Evolutionary conservation across 2,113 vertebrate species (phyloP).

Genomic region (Leptosomus discolor): DNA sequence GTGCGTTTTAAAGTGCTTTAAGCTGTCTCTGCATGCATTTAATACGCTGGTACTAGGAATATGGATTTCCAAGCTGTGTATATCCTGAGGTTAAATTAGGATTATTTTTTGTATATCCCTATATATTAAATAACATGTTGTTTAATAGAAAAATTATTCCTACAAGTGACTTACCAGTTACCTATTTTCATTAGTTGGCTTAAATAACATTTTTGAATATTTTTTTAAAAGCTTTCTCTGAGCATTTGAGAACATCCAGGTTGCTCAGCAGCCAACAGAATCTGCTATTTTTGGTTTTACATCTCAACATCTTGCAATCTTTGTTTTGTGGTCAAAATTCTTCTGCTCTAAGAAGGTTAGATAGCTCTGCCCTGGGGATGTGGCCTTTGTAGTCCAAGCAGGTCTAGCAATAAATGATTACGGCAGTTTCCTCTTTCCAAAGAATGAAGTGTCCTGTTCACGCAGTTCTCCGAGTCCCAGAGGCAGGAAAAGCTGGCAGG

Average conservation of each 20-base stretch:
- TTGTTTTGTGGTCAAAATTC: neutral
- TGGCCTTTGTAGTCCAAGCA: neutral
- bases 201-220: neutral
- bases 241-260: neutral
- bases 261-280: neutral
- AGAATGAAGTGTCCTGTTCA: neutral
- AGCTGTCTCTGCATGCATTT: conserved; percentile 1
- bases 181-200: neutral
- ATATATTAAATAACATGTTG: neutral
- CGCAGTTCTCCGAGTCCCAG: neutral
- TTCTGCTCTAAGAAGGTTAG: neutral
- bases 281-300: neutral
- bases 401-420: neutral
- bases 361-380: neutral
- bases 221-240: neutral
- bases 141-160: neutral
- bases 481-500: neutral
- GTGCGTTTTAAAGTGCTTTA: conserved; percentile 3
- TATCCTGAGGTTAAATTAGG: neutral
- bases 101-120: neutral
- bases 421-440: neutral
- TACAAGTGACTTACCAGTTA: neutral
- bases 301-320: neutral
- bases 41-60: neutral
- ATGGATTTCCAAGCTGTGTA: neutral